Conservation (phyloP, 2,797 vertebrate genomes). For the Thunnus albacares region DNA sequence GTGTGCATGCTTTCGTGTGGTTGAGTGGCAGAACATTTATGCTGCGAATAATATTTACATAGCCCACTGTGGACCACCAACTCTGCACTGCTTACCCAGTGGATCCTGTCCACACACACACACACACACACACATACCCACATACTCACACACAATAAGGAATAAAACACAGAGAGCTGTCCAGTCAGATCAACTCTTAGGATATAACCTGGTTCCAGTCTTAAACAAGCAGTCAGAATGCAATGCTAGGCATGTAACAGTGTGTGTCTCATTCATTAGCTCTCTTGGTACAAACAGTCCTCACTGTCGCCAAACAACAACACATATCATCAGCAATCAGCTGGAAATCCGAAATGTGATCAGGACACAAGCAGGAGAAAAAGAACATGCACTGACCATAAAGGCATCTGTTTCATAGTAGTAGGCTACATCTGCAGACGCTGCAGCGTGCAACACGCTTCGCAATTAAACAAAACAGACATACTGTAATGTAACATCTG, state of each 20-base stretch:
- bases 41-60: slow-evolving; percentile 77
- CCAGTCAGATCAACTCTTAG: slow-evolving; percentile 46
- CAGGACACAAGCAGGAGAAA: not conserved
- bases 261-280: slow-evolving; percentile 40
- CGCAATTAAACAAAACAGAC: slow-evolving; percentile 43
- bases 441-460: slow-evolving; percentile 26
- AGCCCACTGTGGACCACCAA: slow-evolving; percentile 75
- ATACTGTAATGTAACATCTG: slow-evolving; percentile 59
- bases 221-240: slow-evolving; percentile 33
- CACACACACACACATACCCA: slow-evolving; percentile 1
- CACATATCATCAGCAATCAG: not conserved
- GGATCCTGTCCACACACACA: slow-evolving; percentile 42
- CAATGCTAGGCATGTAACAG: slow-evolving; percentile 47
- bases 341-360: slow-evolving; percentile 18
- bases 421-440: slow-evolving; percentile 30
- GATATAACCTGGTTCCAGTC: slow-evolving; percentile 47
- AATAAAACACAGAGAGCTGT: slow-evolving; percentile 37
- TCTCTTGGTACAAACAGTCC: slow-evolving; percentile 46
- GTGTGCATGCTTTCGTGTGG: slow-evolving; percentile 44
- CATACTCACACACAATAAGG: slow-evolving; percentile 30
- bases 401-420: slow-evolving; percentile 32
- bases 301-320: slow-evolving; percentile 8
- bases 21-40: slow-evolving; percentile 65
- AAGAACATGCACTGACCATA: slow-evolving; percentile 34
- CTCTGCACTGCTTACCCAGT: slow-evolving; percentile 64